Percentiles rank a stretch among this genome's conserved stretches.
Evolutionary conservation across 2,888 invertebrate species (phyloP).

Genomic region (Stenotaenia linearis): DNA sequence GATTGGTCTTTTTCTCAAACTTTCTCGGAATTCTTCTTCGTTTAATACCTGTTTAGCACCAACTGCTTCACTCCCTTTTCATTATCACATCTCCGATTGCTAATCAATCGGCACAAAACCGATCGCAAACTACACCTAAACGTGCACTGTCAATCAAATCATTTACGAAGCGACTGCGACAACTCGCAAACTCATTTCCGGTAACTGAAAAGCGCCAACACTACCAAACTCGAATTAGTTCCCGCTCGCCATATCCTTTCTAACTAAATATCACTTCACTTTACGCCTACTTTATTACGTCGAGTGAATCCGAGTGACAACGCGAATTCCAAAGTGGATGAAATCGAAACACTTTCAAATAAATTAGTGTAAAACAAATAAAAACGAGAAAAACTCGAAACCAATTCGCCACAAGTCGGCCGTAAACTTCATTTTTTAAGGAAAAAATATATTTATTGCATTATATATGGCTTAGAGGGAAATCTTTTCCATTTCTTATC

Average conservation of each 20-base stretch:
- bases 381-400: background rate
- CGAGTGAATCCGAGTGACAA: background rate
- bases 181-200: conserved; percentile 3
- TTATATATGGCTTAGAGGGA: background rate
- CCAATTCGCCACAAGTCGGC: background rate
- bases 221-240: background rate
- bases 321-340: background rate
- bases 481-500: background rate
- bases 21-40: background rate
- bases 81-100: background rate
- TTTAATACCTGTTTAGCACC: background rate
- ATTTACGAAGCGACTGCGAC: background rate
- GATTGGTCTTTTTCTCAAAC: background rate
- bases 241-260: background rate
- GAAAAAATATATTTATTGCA: background rate
- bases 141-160: background rate
- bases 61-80: background rate
- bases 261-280: background rate
- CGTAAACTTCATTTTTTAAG: background rate
- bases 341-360: too few relatives aligned
- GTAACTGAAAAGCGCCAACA: background rate
- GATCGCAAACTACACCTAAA: background rate
- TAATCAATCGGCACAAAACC: background rate
- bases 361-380: too few relatives aligned
- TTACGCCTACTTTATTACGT: background rate